Base-by-base conservation (phyloP, 2,888 invertebrate genomes). In the Saturnia pavonia region DNA sequence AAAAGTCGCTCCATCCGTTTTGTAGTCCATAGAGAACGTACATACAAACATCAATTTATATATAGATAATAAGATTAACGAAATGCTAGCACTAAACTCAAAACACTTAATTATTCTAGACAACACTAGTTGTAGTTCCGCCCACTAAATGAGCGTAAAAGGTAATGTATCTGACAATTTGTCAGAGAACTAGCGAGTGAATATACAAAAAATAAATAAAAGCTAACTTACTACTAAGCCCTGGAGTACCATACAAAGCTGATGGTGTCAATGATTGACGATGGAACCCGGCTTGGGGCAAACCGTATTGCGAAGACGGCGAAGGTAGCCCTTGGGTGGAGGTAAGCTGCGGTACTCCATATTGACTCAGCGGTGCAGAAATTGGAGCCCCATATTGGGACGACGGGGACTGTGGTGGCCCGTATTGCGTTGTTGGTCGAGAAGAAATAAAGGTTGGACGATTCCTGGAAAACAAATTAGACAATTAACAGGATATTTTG, bases 301-400 rank as follows among this genome's bases (percentile, higher is more conserved):
- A 70, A 16, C 74, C 75, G 57, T 74, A 76, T 27, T 72, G 74
- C 0, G 76, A 68, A 3, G 74, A 73, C 3, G 71, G 72, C 8
- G 71, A 51, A 70, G 74, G 6, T 71, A 72, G 6, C 22, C 27
- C 60, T 27, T 74, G 76, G n/a, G 40, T 3, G 54, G 60, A 27
- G 68, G 40, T 65, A 7, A 60, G 48, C 8, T 69, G 84, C 4
- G 79, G 78, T 0, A 74, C 74, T 0, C 78, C 77, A 43, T 80
- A 82, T 6, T 42, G 72, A 69, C 42, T 19, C 71, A 74, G 73
- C 71, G 72, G 34, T 72, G 72, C 75, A 12, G 72, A 72, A 6
- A 74, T 67, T 7, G 93, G 94, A n/a, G 94, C 85, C 67, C 92
- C 87, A 72, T 94, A 95, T 65, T 83, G 81, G 14, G 77, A 76